Evolutionary conservation across 2,888 invertebrate species (phyloP).

Genomic region (Ommatoiulus sabulosus): DNA sequence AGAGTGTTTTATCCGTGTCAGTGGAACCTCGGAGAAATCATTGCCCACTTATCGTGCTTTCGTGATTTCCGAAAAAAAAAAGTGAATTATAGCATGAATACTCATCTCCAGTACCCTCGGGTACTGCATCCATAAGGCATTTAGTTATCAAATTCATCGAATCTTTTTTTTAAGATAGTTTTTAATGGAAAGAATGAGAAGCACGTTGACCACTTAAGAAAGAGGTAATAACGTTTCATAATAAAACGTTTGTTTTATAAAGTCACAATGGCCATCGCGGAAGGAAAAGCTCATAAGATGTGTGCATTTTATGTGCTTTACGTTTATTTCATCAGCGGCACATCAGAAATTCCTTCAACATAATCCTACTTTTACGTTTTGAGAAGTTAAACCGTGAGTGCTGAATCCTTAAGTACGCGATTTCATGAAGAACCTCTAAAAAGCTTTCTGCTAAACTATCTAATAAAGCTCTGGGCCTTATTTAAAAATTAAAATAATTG

Average conservation of each 20-base stretch:
- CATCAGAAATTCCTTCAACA: slow-evolving; percentile 32
- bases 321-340: slow-evolving; percentile 25
- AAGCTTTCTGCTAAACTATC: background rate
- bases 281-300: background rate
- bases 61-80: slow-evolving; percentile 28
- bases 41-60: background rate
- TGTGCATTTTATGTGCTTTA: background rate
- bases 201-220: background rate
- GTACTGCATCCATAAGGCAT: background rate
- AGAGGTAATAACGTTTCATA: background rate
- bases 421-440: background rate
- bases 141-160: background rate
- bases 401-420: background rate
- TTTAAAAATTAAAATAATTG: slow-evolving; percentile 36
- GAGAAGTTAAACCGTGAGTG: slow-evolving; percentile 7
- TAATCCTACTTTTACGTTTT: slow-evolving; percentile 13
- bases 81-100: background rate
- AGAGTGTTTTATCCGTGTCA: background rate
- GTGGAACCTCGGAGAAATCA: background rate
- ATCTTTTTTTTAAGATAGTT: background rate
- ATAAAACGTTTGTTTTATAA: background rate
- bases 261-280: background rate
- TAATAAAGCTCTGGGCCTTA: background rate
- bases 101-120: background rate
- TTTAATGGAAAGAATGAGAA: background rate